Conservation (phyloP, 92 coral and sea anemone genomes). For the Parazoanthus atlanticus region DNA sequence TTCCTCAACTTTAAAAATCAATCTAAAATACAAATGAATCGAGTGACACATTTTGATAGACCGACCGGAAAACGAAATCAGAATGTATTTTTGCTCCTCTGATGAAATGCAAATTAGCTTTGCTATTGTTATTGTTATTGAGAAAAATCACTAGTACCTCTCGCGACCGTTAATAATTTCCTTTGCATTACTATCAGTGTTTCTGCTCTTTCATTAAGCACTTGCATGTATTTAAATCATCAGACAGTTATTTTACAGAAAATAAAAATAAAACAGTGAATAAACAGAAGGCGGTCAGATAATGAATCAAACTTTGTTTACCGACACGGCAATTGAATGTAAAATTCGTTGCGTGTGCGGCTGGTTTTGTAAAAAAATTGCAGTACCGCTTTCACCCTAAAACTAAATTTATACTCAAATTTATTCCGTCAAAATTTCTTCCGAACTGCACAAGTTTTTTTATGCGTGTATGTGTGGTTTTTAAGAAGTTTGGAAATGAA, state of each 20-base stretch:
- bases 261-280: constrained; percentile 54
- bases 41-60: constrained; percentile 44
- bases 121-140: constrained; percentile 61
- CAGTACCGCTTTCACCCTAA: constrained; percentile 5
- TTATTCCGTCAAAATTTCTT: constrained; percentile 35
- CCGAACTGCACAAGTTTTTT: neutral
- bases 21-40: constrained; percentile 28
- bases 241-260: constrained; percentile 28
- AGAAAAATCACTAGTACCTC: constrained; percentile 51
- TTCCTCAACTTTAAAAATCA: constrained; percentile 14
- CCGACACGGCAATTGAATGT: constrained; percentile 83
- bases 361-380: constrained; percentile 50
- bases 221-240: constrained; percentile 34
- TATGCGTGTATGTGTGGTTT: neutral
- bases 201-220: constrained; percentile 39
- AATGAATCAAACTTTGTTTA: constrained; percentile 88
- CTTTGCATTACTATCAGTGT: constrained; percentile 24
- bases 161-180: constrained; percentile 54
- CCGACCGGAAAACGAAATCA: constrained; percentile 52
- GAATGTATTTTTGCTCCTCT: constrained; percentile 41
- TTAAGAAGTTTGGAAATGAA: constrained; percentile 20
- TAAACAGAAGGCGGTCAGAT: constrained; percentile 58
- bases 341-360: constrained; percentile 79
- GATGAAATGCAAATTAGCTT: constrained; percentile 56
- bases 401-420: constrained; percentile 19